Base-by-base conservation (phyloP, 2,888 invertebrate species). In the Chydorus sphaericus region DNA sequence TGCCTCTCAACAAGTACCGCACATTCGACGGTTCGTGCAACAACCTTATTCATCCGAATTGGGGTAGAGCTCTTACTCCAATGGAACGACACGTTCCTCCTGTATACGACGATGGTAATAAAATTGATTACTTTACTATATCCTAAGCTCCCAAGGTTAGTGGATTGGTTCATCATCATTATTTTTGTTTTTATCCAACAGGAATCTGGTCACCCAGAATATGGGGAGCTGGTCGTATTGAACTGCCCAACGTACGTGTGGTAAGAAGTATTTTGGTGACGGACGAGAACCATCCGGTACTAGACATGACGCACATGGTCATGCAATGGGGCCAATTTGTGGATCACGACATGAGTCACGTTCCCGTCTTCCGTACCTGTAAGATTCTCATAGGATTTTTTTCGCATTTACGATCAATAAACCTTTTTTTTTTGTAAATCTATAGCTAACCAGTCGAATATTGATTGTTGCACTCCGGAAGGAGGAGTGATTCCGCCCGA, bases 21-120 rank as follows among this genome's bases (percentile, higher is more conserved):
- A 74, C 75, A 8, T 73, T 77, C 39, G 81, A 83, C 64, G 84
- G 83, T 8, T 77, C 77, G 38, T 85, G 84, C 67, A 84, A 83
- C 66, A 78, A 77, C 61, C 70, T 75, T 4, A 73, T 75, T 7
- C 72, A 77, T 52, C 75, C 76, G 1, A 75, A 74, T 20, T 77
- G 78, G 75, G 83, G 83, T 28, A 77, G 77, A 53, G 80, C 87
- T 0, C 82, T 83, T 64, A 81, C 82, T 14, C 77, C 78, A 1
- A 83, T 83, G 69, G 75, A 76, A 61, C 73, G 84, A 61, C 70
- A 83, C 4, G 68, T 83, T 39, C 76, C 78, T 64, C 78, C 84
- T 1, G 75, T 74, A 65, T 85, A 85, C 63, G 72, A 75, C 54
- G 83, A 84, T 65, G 82, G 82, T 65, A 75, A 18, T 5, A 8